Evolutionary conservation across 2,797 vertebrate genomes (phyloP), one percentile per base, ranked within the genome.

Genomic region (Pseudomugil tenellus): DNA sequence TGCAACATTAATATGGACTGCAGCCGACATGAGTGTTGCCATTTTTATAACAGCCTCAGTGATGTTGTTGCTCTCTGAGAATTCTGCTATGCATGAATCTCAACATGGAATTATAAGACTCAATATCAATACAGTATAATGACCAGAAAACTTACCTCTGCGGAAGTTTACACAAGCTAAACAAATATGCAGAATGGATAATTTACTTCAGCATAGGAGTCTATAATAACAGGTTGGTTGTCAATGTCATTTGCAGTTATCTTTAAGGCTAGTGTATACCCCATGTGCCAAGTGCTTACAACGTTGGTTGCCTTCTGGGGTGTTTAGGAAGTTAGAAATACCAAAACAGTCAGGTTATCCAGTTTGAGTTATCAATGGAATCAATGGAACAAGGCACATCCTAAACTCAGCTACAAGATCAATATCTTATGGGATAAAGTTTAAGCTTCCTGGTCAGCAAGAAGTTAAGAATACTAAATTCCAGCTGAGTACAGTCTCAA

Each of bases 391-490:
- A 71, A 81, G 79, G 67, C 81, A 80, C 70, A 29, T 67, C 71
- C 58, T 63, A 65, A 1, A 81, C 78, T 85, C 80, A 85, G 81
- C 74, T 81, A 85, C 66, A 63, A 48, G 71, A 77, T 77, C 64
- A 62, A 64, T 71, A 64, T 67, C 70, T 74, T 48, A 8, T 46
- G 16, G 68, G 66, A 79, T 61, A 76, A 85, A 84, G 75, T 74
- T 69, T 68, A 32, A 8, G 53, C 63, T 67, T 28, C 67, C 63
- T n/a, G 31, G 35, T 51, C 70, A 31, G 69, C 67, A 35, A 16
- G 41, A 61, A 14, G 39, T 49, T 51, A 31, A 62, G 83, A 75
- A 74, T 63, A 70, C 64, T 73, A 70, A 67, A 59, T 37, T 23
- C 62, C 63, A 56, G 17, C 55, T 21, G 58, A 72, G 58, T 25